phyloP scores from a whole-genome alignment of 2,888 invertebrate species.

The Caenorhabditis afra region DNA sequence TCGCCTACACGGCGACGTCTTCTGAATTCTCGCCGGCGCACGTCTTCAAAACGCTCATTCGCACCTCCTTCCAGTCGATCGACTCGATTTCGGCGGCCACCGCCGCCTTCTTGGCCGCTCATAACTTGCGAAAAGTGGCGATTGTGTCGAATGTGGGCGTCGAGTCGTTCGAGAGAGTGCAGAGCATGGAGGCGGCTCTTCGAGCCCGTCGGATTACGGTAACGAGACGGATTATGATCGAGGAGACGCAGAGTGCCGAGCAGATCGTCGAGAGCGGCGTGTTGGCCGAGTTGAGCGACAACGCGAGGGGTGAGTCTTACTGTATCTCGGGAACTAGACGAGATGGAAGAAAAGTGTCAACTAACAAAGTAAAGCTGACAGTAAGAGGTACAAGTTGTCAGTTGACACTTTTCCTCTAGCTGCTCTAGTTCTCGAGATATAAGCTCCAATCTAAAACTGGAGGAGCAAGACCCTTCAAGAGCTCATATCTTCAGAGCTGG shows the following conservation, averaged over 20 bases:
- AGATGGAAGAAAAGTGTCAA: background rate
- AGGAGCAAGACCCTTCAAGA: no score
- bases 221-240: slow-evolving; percentile 61
- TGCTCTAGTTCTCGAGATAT: background rate
- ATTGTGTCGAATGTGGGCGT: slow-evolving; percentile 68
- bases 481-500: no score
- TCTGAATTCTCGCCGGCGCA: slow-evolving; percentile 73
- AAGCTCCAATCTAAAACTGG: background rate
- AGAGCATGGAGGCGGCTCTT: slow-evolving; percentile 64
- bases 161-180: slow-evolving; percentile 62
- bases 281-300: slow-evolving; percentile 64
- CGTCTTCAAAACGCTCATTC: slow-evolving; percentile 73
- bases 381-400: background rate
- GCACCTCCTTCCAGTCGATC: slow-evolving; percentile 58
- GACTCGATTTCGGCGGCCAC: slow-evolving; percentile 61
- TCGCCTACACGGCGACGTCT: slow-evolving; percentile 67
- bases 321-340: background rate
- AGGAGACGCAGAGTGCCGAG: slow-evolving; percentile 58
- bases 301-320: slow-evolving; percentile 59
- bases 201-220: slow-evolving; percentile 48
- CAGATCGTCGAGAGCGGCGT: slow-evolving; percentile 63
- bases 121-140: slow-evolving; percentile 60
- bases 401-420: background rate
- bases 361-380: background rate
- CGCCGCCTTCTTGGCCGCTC: slow-evolving; percentile 62